Base-by-base conservation (phyloP, 2,888 invertebrate species). In the Nysson spinosus region DNA sequence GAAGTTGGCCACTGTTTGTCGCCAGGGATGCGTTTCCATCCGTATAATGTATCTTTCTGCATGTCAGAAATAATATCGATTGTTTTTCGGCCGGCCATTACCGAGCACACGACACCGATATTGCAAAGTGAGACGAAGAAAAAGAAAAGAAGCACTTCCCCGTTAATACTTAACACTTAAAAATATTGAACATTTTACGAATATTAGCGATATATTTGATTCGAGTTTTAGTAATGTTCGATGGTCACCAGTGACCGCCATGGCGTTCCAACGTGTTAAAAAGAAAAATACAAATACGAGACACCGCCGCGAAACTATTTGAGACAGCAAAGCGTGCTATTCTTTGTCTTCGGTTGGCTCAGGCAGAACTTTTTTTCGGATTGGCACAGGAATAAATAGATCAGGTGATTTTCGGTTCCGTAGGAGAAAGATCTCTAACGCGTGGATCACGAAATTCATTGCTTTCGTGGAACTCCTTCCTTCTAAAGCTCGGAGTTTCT, bases 381-480 rank as follows among this genome's bases (percentile, higher is more conserved):
- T 42, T 42, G 37, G 20, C 3, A 19, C 12, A n/a, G 19, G 14
- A 22, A 43, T 32, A 57, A 60, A 70, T 44, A 55, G 32, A 14
- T 16, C 43, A 17, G 11, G 12, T 16, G 32, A 17, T 42, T 34
- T 30, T 34, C 47, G 24, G 5, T 17, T 2, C 7, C 12, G 20
- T n/a, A 7, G 28, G 39, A 32, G 42, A 51, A 51, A 61, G 30
- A 50, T 43, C 51, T 14, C 39, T 16, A 26, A 22, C 20, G n/a
- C 12, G 20, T 35, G 35, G 17, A 54, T 49, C 40, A 17, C 17
- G 22, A 40, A 14, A 40, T 32, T 24, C 22, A n/a, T 35, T 17
- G 24, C 9, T 9, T 6, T 9, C n/a, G 7, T 17, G 43, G n/a
- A 16, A 44, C 30, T 30, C 44, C 32, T n/a, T n/a, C n/a, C n/a